phyloP scores from a whole-genome alignment of 2,888 invertebrate species.

The Andrena haemorrhoa region DNA sequence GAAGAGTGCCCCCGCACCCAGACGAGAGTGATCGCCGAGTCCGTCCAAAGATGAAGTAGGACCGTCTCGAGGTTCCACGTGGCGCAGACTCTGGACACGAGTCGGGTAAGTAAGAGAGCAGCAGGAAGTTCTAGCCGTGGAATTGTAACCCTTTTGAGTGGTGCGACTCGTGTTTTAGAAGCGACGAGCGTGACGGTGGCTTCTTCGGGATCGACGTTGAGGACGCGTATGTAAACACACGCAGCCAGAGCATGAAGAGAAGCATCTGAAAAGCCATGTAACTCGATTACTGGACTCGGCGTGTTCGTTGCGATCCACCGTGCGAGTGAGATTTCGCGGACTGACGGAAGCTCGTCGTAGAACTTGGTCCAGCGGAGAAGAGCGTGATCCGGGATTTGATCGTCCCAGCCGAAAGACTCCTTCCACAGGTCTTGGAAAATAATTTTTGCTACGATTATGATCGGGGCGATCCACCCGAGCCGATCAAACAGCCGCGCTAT shows the following conservation, averaged over 20 bases:
- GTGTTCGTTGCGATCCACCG: neutral
- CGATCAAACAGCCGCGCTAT: neutral
- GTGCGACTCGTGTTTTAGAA: neutral
- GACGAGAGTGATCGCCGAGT: neutral
- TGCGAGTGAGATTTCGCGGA: neutral
- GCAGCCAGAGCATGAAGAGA: neutral
- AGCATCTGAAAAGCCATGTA: neutral
- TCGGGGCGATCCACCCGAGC: neutral
- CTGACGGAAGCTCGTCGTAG: neutral
- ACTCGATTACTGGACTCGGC: neutral
- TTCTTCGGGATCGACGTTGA: neutral
- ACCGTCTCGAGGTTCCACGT: neutral
- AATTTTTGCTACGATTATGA: neutral
- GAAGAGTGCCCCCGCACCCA: neutral
- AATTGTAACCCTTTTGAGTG: neutral
- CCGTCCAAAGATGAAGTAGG: conserved; percentile 1
- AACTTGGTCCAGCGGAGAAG: neutral
- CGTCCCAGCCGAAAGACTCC: neutral
- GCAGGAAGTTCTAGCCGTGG: neutral
- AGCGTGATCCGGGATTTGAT: neutral
- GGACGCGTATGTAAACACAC: neutral
- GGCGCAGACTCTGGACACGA: neutral
- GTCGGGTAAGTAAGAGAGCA: neutral
- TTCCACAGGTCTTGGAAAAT: neutral
- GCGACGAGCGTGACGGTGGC: neutral